Evolutionary conservation across 2,888 invertebrate genomes (phyloP).

Genomic region (Endotricha flammealis): DNA sequence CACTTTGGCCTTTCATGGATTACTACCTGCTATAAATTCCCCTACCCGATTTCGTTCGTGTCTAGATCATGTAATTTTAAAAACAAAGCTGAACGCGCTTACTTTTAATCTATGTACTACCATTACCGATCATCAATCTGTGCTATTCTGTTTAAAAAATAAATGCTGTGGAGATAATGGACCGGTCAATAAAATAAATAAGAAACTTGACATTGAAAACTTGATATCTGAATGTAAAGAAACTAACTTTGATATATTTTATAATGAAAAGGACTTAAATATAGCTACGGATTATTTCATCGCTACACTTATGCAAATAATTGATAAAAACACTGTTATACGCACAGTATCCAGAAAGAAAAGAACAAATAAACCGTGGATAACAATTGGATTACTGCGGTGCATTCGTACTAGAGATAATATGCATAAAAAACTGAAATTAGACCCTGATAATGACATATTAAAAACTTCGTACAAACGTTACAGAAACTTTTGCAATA

Average conservation of each 20-base stretch:
- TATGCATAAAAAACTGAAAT: neutral
- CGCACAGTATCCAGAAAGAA: neutral
- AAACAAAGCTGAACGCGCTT: neutral
- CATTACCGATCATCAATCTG: neutral
- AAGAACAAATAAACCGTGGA: conserved; percentile 1
- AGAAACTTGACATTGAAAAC: neutral
- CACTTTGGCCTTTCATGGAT: neutral
- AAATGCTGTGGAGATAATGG: neutral
- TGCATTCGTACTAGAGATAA: conserved; percentile 3
- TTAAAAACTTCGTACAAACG: neutral
- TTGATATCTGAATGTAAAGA: neutral
- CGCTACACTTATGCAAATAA: neutral
- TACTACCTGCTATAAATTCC: neutral
- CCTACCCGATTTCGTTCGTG: neutral
- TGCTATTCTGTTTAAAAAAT: neutral
- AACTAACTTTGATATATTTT: neutral
- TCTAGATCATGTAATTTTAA: conserved; percentile 1
- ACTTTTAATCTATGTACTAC: neutral
- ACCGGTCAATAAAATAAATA: neutral
- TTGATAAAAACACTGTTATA: neutral
- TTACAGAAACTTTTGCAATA: neutral
- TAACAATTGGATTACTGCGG: conserved; percentile 3
- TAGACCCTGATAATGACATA: neutral
- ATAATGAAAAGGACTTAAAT: neutral
- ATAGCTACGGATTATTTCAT: neutral